Evolutionary conservation across 30 jellyfish, hydroid and myxozoan species (phyloP), one percentile per base, ranked within the genome.

Genomic region (Catostylus mosaicus): DNA sequence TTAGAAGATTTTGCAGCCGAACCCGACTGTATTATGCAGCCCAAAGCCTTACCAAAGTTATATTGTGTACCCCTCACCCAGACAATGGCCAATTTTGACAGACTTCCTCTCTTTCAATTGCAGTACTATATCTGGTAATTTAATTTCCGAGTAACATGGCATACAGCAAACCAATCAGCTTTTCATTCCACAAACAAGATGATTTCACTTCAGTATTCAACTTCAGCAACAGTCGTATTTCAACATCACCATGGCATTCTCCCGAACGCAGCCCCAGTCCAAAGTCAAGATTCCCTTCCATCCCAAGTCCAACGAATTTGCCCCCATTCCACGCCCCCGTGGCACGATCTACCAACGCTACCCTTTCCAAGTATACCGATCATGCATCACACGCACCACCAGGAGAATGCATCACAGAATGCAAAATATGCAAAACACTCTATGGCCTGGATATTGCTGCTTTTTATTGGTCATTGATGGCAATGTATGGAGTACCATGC

Each of bases 391-490:
- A 86, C 47, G 83, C 96, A 3, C 45, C 80, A 18, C 80, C 96
- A 7, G 96, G 96, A 9, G 89, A 69, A 43, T 92, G 98, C 87
- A 74, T 84, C 60, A 66, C 75, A n/a, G 98, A 87, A 11, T 94
- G 99, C 85, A 82, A 71, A 50, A 84, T 88, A 32, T 94, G 99
- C 84, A 32, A 83, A 36, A 81, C 96, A 9, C 93, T 94, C 57
- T 61, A 93, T 57, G 85, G 90, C 87, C 89, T 94, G 37, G 97
- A 94, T 60, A 83, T 82, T 37, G 97, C 99, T 20, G 99, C 99
- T 29, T 94, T 94, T 51, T 94, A 94, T 61, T 88, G 97, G 97
- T 94, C 99, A 14, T 46, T 85, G 86, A 76, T 94, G 91, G 99
- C 97, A 12, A 94, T 94, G 99, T 77, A 92, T 87, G 97, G 97